These are phyloP conservation scores for Sapajus apella DNA, from an alignment of 2,113 vertebrate genomes.

Conservation along the genomic window DNA sequence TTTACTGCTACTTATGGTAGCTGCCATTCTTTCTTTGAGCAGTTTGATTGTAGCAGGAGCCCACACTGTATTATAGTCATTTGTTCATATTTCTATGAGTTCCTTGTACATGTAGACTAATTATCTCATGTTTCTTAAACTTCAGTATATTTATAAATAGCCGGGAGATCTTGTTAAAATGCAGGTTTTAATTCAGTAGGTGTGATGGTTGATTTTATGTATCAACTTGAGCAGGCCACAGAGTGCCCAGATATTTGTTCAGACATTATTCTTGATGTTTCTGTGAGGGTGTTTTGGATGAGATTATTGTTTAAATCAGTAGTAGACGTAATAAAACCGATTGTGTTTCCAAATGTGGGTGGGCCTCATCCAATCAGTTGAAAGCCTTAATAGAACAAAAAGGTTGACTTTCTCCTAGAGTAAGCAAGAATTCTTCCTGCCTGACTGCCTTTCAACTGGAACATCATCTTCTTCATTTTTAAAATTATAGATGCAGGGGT, in stretches of 20 bases:
- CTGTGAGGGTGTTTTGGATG: neutral
- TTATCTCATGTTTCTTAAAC: neutral
- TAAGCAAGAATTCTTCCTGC: neutral
- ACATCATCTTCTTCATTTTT: neutral
- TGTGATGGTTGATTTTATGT: neutral
- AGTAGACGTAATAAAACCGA: neutral
- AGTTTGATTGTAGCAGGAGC: neutral
- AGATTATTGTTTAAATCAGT: neutral
- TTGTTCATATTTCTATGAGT: neutral
- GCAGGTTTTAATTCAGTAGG: neutral
- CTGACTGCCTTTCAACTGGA: neutral
- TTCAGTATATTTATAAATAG: neutral
- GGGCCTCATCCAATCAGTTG: neutral
- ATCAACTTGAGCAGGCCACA: neutral
- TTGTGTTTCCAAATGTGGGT: neutral
- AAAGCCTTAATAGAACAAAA: neutral
- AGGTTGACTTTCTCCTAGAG: neutral
- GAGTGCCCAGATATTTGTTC: neutral
- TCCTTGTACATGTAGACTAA: neutral
- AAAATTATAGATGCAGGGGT: no score
- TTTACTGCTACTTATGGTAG: neutral
- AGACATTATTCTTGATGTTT: neutral
- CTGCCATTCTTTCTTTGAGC: neutral
- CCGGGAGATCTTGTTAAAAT: neutral
- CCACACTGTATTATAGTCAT: neutral